Conservation (phyloP, 2,113 vertebrate species). For the Cygnus buccinator region DNA sequence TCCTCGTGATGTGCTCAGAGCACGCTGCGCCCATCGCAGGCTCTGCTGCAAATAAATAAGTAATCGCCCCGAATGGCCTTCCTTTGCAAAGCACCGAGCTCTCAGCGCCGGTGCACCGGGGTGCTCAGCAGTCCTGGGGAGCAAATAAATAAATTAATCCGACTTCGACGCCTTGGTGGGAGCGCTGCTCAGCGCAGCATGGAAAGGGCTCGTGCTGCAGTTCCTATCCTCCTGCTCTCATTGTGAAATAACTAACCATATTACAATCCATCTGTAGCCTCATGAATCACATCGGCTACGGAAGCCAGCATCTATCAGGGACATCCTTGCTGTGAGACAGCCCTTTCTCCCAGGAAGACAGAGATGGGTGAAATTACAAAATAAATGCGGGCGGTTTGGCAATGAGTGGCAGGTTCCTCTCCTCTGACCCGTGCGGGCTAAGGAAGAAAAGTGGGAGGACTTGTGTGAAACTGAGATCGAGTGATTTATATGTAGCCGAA, state of each 20-base stretch:
- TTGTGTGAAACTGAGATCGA: not conserved
- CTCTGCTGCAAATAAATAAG: conserved; percentile 33
- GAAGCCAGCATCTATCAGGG: conserved; percentile 22
- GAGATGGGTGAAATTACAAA: not conserved
- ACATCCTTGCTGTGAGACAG: not conserved
- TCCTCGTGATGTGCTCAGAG: not conserved
- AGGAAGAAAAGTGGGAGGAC: not conserved
- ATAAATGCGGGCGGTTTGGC: not conserved
- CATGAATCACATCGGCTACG: conserved; percentile 18
- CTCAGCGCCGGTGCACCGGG: not conserved
- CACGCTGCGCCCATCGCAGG: not conserved
- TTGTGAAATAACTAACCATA: conserved; percentile 14
- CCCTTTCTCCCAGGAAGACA: not conserved
- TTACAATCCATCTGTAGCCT: conserved; percentile 30
- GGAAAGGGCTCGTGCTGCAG: accelerated
- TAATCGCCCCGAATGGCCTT: conserved; percentile 40
- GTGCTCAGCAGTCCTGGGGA: conserved; percentile 34
- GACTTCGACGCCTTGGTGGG: not conserved
- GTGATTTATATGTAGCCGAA: not conserved
- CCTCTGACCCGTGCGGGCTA: accelerated
- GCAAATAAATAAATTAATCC: conserved; percentile 35
- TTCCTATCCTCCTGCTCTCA: not conserved
- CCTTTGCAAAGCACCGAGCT: not conserved
- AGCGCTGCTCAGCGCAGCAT: not conserved
- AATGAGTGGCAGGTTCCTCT: not conserved